Base-by-base conservation (phyloP, 2,888 invertebrate species). In the Onthophagus sagittarius region DNA sequence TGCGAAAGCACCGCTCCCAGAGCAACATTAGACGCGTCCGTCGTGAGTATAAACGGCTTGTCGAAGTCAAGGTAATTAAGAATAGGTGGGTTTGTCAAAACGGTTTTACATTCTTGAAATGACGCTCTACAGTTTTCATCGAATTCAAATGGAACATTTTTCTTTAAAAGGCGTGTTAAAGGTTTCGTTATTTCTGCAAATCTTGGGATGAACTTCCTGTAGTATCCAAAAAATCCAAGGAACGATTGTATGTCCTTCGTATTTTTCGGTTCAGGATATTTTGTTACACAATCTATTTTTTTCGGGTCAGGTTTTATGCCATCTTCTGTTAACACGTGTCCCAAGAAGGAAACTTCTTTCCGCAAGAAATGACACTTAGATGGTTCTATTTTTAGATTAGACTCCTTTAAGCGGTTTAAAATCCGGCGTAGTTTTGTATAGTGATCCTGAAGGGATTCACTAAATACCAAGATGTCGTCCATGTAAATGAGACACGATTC, bases 381-480 rank as follows among this genome's bases (percentile, higher is more conserved):
- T 9, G 65, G 73, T 13, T 70, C 32, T 11, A 73, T 23, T 31
- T 53, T 63, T n/a, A 64, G 63, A 64, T 73, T 70, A 63, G 53
- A 23, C n/a, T 62, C 64, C 15, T 64, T n/a, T 64, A 71, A 31
- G 9, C 71, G 11, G 9, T 64, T n/a, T 15, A 65, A 71, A 7
- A 71, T 64, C 13, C 23, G 23, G 0, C 13, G 2, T 32, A 77
- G 39, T 71, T 76, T 79, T 4, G 69, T 33, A 5, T 77, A 74
- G 63, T 83, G 82, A 14, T 78, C 77, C 65, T 77, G 63, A 7
- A 82, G 15, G 5, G 77, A 75, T 14, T 76, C 71, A 1, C 76
- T 79, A 71, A 77, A 71, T 62, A 82, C 76, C 0, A 82, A 75
- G 3, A 81, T 76, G 74, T 82, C 81, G 62, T 82, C 81, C 7